These are phyloP conservation scores for Sinohyriopsis cumingii DNA, from an alignment of 2,888 invertebrate genomes.

Conservation along the genomic window DNA sequence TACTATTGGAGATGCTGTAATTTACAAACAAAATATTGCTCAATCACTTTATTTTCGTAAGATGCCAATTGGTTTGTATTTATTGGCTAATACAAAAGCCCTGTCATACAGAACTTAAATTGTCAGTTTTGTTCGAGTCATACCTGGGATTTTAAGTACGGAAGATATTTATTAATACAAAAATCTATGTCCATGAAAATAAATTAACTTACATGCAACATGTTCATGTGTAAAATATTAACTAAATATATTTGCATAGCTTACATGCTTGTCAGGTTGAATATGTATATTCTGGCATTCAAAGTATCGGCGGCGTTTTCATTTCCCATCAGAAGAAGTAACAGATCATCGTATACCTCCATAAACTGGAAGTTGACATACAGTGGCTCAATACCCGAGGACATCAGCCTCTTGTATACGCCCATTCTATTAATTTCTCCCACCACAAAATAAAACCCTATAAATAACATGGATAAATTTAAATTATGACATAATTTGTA, in stretches of 20 bases:
- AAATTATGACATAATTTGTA: no score
- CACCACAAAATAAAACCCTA: conserved; percentile 29
- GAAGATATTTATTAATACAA: neutral
- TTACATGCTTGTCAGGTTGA: conserved; percentile 13
- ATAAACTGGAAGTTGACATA: conserved; percentile 52
- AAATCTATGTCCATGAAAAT: neutral
- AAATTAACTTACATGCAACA: neutral
- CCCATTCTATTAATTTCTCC: conserved; percentile 11
- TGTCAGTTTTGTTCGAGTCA: no score
- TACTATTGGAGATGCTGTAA: no score
- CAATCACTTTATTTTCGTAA: no score
- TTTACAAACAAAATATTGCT: no score
- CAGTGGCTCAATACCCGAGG: conserved; percentile 5
- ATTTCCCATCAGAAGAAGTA: conserved; percentile 42
- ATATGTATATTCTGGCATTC: conserved; percentile 42
- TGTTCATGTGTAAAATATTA: neutral
- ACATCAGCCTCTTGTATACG: conserved; percentile 2
- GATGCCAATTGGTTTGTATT: no score
- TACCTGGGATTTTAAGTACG: no score
- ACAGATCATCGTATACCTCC: conserved; percentile 35
- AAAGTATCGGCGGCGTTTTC: conserved; percentile 44
- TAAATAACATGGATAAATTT: neutral
- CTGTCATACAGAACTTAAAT: no score
- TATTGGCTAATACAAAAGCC: no score
- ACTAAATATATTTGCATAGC: neutral